phyloP scores from a whole-genome alignment of 2,888 invertebrate species.

The Encarsia formosa region DNA sequence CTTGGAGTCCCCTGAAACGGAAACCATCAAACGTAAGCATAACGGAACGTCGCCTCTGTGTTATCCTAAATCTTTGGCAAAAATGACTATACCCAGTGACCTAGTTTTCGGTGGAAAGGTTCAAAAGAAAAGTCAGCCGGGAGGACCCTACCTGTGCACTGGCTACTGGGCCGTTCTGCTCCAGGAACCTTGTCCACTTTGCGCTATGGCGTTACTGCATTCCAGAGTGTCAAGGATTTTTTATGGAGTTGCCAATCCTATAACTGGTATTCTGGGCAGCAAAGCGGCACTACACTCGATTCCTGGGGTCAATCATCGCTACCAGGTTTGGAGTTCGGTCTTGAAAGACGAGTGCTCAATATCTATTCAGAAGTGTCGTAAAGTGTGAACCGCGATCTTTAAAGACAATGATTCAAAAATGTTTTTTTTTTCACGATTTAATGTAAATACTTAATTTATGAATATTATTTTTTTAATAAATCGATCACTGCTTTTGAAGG shows the following conservation, averaged over 20 bases:
- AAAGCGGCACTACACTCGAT: slow-evolving; percentile 72
- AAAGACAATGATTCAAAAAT: too few relatives aligned
- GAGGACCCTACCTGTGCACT: slow-evolving; percentile 77
- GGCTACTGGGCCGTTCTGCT: slow-evolving; percentile 80
- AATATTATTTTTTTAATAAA: neutral
- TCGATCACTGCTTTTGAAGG: too few relatives aligned
- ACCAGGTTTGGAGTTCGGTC: slow-evolving; percentile 74
- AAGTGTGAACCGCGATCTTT: slow-evolving; percentile 32
- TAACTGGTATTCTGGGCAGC: slow-evolving; percentile 69
- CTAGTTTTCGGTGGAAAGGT: slow-evolving; percentile 16
- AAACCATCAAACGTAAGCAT: neutral
- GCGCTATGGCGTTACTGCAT: slow-evolving; percentile 92
- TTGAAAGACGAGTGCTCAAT: slow-evolving; percentile 50
- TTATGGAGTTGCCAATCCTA: slow-evolving; percentile 58
- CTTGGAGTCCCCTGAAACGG: neutral
- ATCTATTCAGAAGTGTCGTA: slow-evolving; percentile 12
- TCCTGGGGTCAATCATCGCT: slow-evolving; percentile 83
- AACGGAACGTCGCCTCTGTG: slow-evolving; percentile 29
- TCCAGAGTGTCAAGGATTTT: slow-evolving; percentile 82
- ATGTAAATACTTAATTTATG: neutral
- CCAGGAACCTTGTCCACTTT: slow-evolving; percentile 90
- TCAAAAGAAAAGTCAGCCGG: slow-evolving; percentile 21
- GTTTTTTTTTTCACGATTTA: too few relatives aligned
- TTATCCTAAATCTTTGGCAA: slow-evolving; percentile 35
- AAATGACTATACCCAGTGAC: slow-evolving; percentile 30